These are phyloP conservation scores for Leguminivora glycinivorella DNA, from an alignment of 1,140 invertebrate species.

Conservation along the genomic window DNA sequence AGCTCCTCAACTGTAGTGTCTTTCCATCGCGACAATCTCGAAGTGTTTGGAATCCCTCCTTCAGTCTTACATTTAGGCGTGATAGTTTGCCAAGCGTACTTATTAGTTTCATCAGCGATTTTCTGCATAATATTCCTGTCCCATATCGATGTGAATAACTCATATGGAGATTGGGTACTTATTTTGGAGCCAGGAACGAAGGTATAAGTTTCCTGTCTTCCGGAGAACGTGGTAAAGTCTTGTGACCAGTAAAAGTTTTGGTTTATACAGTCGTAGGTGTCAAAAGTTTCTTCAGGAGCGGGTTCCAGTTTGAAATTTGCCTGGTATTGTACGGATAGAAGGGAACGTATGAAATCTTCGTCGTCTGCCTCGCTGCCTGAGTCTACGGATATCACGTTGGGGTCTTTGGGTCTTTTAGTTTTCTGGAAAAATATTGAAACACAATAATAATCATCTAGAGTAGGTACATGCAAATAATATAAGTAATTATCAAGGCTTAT, in stretches of 20 bases:
- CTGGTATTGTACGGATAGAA: conserved; percentile 11
- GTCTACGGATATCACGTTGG: conserved; percentile 11
- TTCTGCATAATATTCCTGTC: conserved; percentile 19
- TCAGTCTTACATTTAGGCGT: conserved; percentile 22
- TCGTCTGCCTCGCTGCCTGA: conserved; percentile 12
- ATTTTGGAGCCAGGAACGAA: conserved; percentile 6
- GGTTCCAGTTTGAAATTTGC: background rate
- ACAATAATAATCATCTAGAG: background rate
- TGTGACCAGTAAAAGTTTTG: conserved; percentile 19
- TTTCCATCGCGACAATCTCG: background rate
- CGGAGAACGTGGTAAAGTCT: background rate
- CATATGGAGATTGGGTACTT: background rate
- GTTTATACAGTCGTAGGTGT: conserved; percentile 15
- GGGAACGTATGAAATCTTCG: conserved; percentile 15
- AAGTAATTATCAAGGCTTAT: too few species aligned
- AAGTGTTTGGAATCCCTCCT: conserved; percentile 11
- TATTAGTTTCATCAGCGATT: conserved; percentile 19
- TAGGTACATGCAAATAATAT: too few species aligned
- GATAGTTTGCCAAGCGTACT: conserved; percentile 17
- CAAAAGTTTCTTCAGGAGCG: background rate
- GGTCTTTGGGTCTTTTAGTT: background rate
- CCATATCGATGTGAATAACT: conserved; percentile 2
- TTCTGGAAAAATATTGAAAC: background rate
- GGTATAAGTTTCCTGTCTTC: background rate
- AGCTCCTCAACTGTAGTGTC: conserved; percentile 12